These are phyloP conservation scores for Gouania willdenowi DNA, from an alignment of 2,797 vertebrate species.

Conservation along the genomic window DNA sequence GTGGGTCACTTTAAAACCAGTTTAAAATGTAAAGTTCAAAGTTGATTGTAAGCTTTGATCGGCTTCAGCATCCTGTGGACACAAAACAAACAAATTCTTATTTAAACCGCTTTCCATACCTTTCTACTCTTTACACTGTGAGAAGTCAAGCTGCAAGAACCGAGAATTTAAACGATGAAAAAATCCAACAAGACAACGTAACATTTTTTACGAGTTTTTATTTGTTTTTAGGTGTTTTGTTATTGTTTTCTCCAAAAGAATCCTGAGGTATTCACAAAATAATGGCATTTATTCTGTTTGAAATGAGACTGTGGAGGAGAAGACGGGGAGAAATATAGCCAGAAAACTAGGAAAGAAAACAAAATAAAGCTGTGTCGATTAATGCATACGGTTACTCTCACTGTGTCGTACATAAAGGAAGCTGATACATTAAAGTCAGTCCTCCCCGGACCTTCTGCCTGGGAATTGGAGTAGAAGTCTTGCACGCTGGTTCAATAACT, in stretches of 20 bases:
- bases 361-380: conserved; percentile 53
- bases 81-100: too few relatives aligned
- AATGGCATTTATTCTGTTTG: conserved; percentile 81
- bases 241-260: conserved; percentile 75
- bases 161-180: too few relatives aligned
- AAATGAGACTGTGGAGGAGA: conserved; percentile 56
- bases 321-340: conserved; percentile 42
- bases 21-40: too few relatives aligned
- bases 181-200: background rate
- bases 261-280: conserved; percentile 86
- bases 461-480: conserved; percentile 38
- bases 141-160: too few relatives aligned
- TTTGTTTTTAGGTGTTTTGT: conserved; percentile 74
- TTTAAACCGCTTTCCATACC: too few relatives aligned
- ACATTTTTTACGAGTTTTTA: conserved; percentile 58
- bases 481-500: conserved; percentile 31
- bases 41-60: too few relatives aligned
- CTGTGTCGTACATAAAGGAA: conserved; percentile 39
- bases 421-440: conserved; percentile 25
- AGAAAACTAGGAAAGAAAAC: conserved; percentile 24
- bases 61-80: too few relatives aligned
- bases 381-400: conserved; percentile 42
- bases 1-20: too few relatives aligned
- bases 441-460: conserved; percentile 3
- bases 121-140: too few relatives aligned